Percentiles rank a stretch among this genome's conserved stretches.
These are phyloP conservation scores for Lanistes nyassanus DNA, from an alignment of 1,140 invertebrate genomes.

Conservation along the genomic window DNA sequence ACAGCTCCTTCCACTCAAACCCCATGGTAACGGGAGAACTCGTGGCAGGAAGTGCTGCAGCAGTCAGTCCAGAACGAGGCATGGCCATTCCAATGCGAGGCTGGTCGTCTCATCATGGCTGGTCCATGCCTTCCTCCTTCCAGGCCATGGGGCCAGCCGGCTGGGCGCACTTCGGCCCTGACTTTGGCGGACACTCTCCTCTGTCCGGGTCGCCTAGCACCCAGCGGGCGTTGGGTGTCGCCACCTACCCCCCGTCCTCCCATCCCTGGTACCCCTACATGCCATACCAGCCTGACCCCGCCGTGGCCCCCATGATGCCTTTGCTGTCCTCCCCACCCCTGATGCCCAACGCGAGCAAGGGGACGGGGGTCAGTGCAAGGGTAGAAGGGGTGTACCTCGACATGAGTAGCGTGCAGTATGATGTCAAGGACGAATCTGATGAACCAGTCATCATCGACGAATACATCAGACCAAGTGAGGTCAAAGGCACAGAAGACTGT, in stretches of 20 bases:
- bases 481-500: not conserved
- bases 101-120: not conserved
- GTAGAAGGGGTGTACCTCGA: constrained; percentile 22
- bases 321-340: too few species aligned
- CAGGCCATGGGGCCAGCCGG: not conserved
- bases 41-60: not conserved
- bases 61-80: not conserved
- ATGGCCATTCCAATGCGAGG: not conserved
- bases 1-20: constrained; percentile 17
- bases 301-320: too few species aligned
- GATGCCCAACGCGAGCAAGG: not conserved
- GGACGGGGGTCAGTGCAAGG: not conserved
- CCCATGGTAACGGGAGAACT: constrained; percentile 30
- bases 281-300: too few species aligned
- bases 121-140: not conserved
- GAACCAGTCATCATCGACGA: too few species aligned
- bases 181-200: too few species aligned
- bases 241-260: too few species aligned
- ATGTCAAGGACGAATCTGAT: not conserved
- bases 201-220: too few species aligned
- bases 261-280: too few species aligned
- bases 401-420: constrained; percentile 2
- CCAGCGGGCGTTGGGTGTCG: too few species aligned
- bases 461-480: too few species aligned
- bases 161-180: not conserved